Percentiles rank a stretch among this genome's conserved stretches.
Conservation (phyloP, 2,113 vertebrate genomes). For the Corythornis madagascariensis region DNA sequence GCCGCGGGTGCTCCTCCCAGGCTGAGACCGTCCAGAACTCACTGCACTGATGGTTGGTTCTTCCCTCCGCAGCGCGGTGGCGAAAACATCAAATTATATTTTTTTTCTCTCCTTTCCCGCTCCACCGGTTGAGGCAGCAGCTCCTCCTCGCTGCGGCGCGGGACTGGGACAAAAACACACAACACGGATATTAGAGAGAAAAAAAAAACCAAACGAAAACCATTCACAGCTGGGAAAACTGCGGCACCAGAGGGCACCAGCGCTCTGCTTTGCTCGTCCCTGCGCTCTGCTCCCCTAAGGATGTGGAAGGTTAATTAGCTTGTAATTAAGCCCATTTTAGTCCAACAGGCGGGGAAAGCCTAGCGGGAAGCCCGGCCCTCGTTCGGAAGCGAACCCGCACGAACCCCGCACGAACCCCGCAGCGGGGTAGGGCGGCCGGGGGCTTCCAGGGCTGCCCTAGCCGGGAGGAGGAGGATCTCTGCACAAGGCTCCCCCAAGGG, state of each 20-base stretch:
- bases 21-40: background rate
- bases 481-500: background rate
- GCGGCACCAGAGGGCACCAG: background rate
- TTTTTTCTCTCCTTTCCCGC: background rate
- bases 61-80: rapidly evolving
- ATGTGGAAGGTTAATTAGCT: background rate
- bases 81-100: rapidly evolving
- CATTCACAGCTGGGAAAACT: background rate
- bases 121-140: background rate
- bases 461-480: background rate
- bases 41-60: background rate
- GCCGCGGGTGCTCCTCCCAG: background rate
- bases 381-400: rapidly evolving
- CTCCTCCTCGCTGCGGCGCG: background rate
- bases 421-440: no score
- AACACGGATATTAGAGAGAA: background rate
- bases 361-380: background rate
- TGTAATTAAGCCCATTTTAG: background rate
- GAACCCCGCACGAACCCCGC: no score
- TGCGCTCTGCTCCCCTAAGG: background rate
- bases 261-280: background rate
- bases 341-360: background rate
- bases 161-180: rapidly evolving
- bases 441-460: background rate
- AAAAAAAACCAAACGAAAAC: no score